Evolutionary conservation across 1,140 invertebrate genomes (phyloP), one percentile per base, ranked within the genome.

Genomic region (silkworm (Bombyx mori)): DNA sequence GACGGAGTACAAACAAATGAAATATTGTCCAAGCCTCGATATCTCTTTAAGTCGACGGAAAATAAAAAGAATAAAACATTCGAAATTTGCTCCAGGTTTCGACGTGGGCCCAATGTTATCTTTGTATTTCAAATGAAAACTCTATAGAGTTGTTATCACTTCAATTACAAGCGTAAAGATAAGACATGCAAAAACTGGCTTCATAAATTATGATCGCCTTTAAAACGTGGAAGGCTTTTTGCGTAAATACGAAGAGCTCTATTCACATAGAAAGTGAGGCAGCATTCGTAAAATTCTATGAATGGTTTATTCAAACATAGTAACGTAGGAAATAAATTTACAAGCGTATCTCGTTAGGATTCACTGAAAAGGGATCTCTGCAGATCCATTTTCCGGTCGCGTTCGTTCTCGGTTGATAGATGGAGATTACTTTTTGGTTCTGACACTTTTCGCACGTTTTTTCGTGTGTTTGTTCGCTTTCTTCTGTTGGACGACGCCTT

Each of bases 1-100:
- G 68, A 66, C 56, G 62, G 52, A 66, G 58, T 54, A 50, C 60
- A 67, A 66, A 67, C 62, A 62, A 67, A 73, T 71, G 69, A 69
- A 63, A 60, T 58, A 58, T 60, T 65, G 63, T 58, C 62, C 63
- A 61, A 56, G 52, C 49, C 69, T 49, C 66, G 64, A 72, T 69
- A 67, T 73, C 71, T 60, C 67, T 18, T 18, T 69, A 56, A 44
- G 54, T 42, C 43, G 61, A 55, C 35, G 47, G 18, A 46, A 8
- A 35, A 35, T 35, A 64, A 58, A 61, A 61, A 65, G 61, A 64
- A 69, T 66, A 72, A 72, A 72, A 72, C 62, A 35, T 35, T 35
- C 26, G 26, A 35, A 35, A 35, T 35, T 35, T 35, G 2, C 26
- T 35, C 26, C 26, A 35, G 26, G 26, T 5, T 35, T 1, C 26